Percentiles rank a stretch among this genome's conserved stretches.
phyloP scores from a whole-genome alignment of 2,888 invertebrate genomes.

The Coleophora deauratella region DNA sequence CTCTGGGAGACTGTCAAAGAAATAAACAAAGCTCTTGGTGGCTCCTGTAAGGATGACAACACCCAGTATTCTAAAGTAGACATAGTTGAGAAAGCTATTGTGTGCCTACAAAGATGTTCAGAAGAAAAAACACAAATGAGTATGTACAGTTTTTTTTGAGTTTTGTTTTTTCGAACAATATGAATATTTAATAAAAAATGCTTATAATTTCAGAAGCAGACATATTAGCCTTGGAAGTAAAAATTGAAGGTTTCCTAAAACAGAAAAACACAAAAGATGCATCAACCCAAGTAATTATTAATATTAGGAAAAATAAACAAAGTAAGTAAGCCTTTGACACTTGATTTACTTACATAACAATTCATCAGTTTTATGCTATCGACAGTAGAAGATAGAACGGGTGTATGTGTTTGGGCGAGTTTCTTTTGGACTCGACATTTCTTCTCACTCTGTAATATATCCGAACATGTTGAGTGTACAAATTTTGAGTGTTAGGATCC shows the following conservation, averaged over 20 bases:
- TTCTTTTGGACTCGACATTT: too few species aligned
- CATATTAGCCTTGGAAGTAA: slow-evolving; percentile 55
- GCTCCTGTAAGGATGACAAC: slow-evolving; percentile 38
- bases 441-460: too few species aligned
- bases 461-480: too few species aligned
- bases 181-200: too few species aligned
- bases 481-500: too few species aligned
- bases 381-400: too few species aligned
- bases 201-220: slow-evolving; percentile 44
- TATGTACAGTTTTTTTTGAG: too few species aligned
- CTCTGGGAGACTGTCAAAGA: slow-evolving; percentile 52
- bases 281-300: slow-evolving; percentile 49
- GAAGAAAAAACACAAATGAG: slow-evolving; percentile 56
- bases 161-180: too few species aligned
- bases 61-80: slow-evolving; percentile 60
- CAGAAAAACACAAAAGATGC: slow-evolving; percentile 41
- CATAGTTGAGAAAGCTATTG: slow-evolving; percentile 57
- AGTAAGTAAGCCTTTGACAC: slow-evolving; percentile 37
- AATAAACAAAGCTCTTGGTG: slow-evolving; percentile 34
- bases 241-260: slow-evolving; percentile 35
- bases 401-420: too few species aligned
- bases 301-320: slow-evolving; percentile 39
- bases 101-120: slow-evolving; percentile 43
- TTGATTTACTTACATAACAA: too few species aligned
- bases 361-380: too few species aligned